Evolutionary conservation across 1,140 invertebrate genomes (phyloP).

Genomic region (Metaphire vulgaris): DNA sequence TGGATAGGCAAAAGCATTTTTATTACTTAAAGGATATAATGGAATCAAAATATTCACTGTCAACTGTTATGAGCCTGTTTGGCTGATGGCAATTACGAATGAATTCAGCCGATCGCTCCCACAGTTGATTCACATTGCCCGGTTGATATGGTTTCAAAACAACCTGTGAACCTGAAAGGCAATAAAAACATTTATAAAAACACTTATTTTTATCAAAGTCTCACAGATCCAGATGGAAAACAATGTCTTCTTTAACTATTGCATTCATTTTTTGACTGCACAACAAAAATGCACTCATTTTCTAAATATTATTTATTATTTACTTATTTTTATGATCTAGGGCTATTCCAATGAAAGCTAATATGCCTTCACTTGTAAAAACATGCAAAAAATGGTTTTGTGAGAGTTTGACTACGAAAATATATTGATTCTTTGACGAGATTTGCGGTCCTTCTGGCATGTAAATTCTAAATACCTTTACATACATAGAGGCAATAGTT

Average conservation of each 20-base stretch:
- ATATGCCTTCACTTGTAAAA: too few species aligned
- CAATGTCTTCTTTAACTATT: background rate
- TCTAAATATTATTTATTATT: background rate
- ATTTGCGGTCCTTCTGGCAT: too few species aligned
- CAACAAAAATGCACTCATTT: background rate
- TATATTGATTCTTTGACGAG: too few species aligned
- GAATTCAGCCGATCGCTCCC: background rate
- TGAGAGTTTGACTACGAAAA: too few species aligned
- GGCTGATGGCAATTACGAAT: constrained; percentile 5
- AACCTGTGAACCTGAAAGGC: background rate
- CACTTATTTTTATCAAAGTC: background rate
- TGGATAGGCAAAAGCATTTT: background rate
- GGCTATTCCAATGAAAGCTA: too few species aligned
- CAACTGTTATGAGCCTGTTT: background rate
- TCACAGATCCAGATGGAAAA: background rate
- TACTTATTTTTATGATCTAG: background rate
- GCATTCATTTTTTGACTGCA: background rate
- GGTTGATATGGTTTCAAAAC: constrained; percentile 2
- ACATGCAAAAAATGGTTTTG: too few species aligned
- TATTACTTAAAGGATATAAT: background rate
- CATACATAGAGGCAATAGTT: too few species aligned
- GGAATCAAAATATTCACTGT: background rate
- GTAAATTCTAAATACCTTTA: too few species aligned
- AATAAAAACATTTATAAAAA: background rate
- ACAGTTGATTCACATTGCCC: constrained; percentile 7